Conservation (phyloP, 2,113 vertebrate species). For the Strix uralensis region DNA sequence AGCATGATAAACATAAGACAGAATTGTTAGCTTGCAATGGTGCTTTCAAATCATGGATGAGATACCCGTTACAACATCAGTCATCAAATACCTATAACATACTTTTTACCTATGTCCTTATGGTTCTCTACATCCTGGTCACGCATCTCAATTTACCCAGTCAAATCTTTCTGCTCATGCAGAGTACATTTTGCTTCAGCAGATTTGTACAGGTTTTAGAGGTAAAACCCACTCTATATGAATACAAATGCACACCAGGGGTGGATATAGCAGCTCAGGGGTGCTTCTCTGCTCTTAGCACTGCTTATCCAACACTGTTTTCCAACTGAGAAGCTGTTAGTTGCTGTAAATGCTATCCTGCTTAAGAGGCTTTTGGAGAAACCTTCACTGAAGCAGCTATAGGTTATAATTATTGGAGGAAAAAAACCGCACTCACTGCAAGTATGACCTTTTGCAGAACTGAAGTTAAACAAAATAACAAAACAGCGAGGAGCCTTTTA, state of each 20-base stretch:
- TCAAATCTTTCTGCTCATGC: neutral
- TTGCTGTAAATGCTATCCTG: neutral
- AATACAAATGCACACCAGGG: neutral
- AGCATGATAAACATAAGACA: neutral
- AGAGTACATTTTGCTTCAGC: neutral
- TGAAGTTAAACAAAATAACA: neutral
- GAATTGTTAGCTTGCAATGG: neutral
- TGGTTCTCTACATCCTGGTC: neutral
- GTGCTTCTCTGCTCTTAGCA: neutral
- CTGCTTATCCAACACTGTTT: neutral
- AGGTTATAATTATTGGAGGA: neutral
- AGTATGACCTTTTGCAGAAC: neutral
- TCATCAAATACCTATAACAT: neutral
- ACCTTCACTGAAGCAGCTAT: neutral
- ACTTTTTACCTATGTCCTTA: neutral
- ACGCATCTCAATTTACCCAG: neutral
- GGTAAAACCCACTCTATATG: neutral
- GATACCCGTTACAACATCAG: neutral
- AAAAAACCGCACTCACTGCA: neutral
- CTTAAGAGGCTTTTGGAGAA: neutral
- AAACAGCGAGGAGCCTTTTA: neutral
- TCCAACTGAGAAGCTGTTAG: neutral
- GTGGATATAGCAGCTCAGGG: neutral
- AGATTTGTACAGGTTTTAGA: neutral
- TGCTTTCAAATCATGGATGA: neutral